Evolutionary conservation across 2,113 vertebrate species (phyloP), one percentile per base, ranked within the genome.

Genomic region (Cricetomys ansorgei): DNA sequence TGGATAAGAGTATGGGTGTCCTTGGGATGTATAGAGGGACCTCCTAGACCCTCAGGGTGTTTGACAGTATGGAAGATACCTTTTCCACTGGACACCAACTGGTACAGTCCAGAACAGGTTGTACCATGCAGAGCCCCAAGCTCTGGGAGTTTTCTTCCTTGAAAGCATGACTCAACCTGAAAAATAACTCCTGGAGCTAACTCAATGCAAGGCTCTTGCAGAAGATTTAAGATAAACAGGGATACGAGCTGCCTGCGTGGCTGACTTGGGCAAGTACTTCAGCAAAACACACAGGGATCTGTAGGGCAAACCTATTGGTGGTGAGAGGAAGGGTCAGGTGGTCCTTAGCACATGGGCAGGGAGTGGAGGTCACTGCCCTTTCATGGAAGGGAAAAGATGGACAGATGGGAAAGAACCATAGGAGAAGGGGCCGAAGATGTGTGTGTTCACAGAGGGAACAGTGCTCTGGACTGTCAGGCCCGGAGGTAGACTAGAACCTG

Each of bases 161-260:
- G 57, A 62, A 92, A 73, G 27, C 67, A 3, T 3, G 72, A 72
- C 75, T 75, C 40, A 19, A 15, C 62, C 79, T 3, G 12, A 15
- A 76, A 72, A 55, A 37, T 8, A 31, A 5, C 67, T 92, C 65
- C 13, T 55, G 85, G 48, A 93, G 8, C 13, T 40, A 40, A 1
- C 53, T 87, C 0, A 37, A 1, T 2, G 7, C 0, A 9, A 25
- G 37, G 10, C 25, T 50, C 79, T 85, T 5, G 8, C 7, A 9
- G 8, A 84, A 65, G 67, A 72, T 29, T 34, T 48, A 29, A 50
- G 62, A 55, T 70, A 37, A 94, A 43, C 21, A 40, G 48, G 62
- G 34, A 17, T 4, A 4, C 4, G 31, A 12, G 16, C n/a, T 10
- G n/a, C 13, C 55, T 86, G 21, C n/a, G 10, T 75, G 65, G 25